Base-by-base conservation (phyloP, 2,113 vertebrate genomes). In the mouse (Mus musculus) region DNA sequence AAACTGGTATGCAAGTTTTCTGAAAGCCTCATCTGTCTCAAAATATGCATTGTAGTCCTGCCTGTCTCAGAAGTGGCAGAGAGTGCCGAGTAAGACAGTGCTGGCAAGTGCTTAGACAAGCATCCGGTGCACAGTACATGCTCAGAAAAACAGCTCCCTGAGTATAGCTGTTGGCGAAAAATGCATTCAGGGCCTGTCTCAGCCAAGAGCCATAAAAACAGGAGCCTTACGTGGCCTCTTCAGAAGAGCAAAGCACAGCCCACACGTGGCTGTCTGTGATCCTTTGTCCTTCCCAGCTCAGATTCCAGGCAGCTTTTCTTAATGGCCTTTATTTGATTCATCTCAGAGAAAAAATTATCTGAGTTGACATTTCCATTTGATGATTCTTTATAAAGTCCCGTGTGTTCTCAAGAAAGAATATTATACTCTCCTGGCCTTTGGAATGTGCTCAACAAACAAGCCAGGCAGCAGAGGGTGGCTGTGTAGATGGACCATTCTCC, bases 371-470 rank as follows among this genome's bases (percentile, higher is more conserved):
- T 93, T 88, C 71, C 14, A 36, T 90, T 63, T 78, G 54, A 54
- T 49, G 56, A 20, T 92, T 80, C 86, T 90, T 89, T 87, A 73
- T 82, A 56, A 69, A 71, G 28, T 54, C 49, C 12, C 52, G 42
- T 81, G 30, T 72, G 61, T 84, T 88, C 93, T 94, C 81, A 59
- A 76, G 42, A 91, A 82, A 52, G 30, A 93, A 56, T 42, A 42
- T 42, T 42, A 42, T 42, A 42, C 42, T 42, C 42, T 42, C 2
- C 16, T 54, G 22, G 8, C 89, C 71, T 89, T 91, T 92, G 78
- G 82, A 91, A 87, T 71, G 73, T 88, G 76, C 90, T 94, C 59
- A 49, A 17, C 87, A 87, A 63, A 76, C 54, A 22, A 61, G 22
- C 54, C 65, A 61, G 9, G 12, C 59, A 94, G 49, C 39, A 3